Conservation (phyloP, 2,113 vertebrate species). For the Elanus axillaris region DNA sequence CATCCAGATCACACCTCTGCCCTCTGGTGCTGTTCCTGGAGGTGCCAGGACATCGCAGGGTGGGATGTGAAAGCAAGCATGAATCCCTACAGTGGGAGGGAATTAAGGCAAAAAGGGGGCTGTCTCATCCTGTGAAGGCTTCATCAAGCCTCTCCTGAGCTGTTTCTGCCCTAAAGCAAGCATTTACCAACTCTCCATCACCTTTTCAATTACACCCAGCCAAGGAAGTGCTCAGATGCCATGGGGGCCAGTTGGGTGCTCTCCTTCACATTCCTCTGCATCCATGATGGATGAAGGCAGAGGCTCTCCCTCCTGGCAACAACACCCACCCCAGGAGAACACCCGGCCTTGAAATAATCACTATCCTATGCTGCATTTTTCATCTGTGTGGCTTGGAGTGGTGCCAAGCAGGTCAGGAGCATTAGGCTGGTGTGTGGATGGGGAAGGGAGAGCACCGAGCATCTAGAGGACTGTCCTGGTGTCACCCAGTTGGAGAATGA, state of each 20-base stretch:
- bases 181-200: not conserved
- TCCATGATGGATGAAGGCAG: not conserved
- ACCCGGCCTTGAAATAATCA: not conserved
- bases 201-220: not conserved
- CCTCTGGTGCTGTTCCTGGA: not conserved
- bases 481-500: not conserved
- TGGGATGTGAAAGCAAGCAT: not conserved
- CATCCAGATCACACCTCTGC: not conserved
- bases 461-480: not conserved
- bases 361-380: not conserved
- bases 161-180: not conserved
- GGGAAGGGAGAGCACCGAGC: not conserved
- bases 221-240: accelerated
- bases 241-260: accelerated
- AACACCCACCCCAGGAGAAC: accelerated
- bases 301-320: accelerated
- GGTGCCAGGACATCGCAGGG: not conserved
- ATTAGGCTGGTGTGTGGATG: not conserved
- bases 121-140: not conserved
- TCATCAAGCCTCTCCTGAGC: not conserved
- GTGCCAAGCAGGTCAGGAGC: not conserved
- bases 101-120: not conserved
- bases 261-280: not conserved
- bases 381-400: not conserved
- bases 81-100: not conserved